phyloP scores from a whole-genome alignment of 2,888 invertebrate genomes.

The Hemaris fuciformis region DNA sequence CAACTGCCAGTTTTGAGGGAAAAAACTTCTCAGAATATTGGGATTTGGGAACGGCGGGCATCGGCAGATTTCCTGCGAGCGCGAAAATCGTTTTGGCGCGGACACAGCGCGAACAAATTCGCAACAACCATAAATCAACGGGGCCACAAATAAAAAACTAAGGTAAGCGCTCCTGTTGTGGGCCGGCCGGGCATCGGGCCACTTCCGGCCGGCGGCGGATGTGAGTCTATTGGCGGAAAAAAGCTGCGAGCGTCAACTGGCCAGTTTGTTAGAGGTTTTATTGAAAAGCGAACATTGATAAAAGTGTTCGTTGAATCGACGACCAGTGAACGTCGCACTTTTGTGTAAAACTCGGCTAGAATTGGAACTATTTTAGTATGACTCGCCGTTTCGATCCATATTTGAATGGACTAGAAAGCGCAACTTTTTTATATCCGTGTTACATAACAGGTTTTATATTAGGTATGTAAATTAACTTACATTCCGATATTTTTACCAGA shows the following conservation, averaged over 20 bases:
- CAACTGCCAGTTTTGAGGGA: not conserved
- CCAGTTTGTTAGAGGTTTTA: constrained; percentile 64
- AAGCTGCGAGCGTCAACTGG: constrained; percentile 65
- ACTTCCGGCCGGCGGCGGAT: constrained; percentile 69
- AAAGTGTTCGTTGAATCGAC: constrained; percentile 51
- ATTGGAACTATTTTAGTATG: constrained; percentile 6
- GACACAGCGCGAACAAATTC: constrained; percentile 59
- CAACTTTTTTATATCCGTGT: not conserved
- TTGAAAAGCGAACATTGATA: constrained; percentile 67
- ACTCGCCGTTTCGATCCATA: not conserved
- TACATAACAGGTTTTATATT: not conserved
- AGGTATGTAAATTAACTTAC: too few relatives aligned
- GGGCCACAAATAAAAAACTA: constrained; percentile 76
- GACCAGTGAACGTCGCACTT: constrained; percentile 41
- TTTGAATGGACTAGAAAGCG: not conserved
- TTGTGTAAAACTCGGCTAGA: constrained; percentile 36
- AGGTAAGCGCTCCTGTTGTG: constrained; percentile 80
- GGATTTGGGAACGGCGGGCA: not conserved
- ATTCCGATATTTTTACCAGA: too few relatives aligned
- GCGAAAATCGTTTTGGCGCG: constrained; percentile 51
- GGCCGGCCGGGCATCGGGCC: constrained; percentile 61
- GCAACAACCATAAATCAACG: constrained; percentile 77
- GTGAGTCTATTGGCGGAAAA: constrained; percentile 74
- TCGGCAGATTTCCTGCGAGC: constrained; percentile 8
- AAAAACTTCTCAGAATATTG: not conserved